Evolutionary conservation across 2,113 vertebrate genomes (phyloP).

Genomic region (Cyanoderma ruficeps): DNA sequence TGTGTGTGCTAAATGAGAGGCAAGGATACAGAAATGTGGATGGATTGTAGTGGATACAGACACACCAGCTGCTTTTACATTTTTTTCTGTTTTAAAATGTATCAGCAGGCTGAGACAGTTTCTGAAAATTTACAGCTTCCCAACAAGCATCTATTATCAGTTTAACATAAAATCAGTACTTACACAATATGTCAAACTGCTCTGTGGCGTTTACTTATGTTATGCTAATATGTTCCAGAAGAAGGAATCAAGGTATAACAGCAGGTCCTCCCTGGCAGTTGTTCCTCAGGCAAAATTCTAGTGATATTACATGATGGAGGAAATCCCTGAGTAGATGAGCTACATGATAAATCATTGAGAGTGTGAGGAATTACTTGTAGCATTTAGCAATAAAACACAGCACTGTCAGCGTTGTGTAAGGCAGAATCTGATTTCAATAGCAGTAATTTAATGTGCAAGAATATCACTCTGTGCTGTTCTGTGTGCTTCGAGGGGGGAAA

Average conservation of each 20-base stretch:
- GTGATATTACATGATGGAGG: neutral
- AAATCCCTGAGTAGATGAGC: conserved; percentile 25
- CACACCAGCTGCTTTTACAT: neutral
- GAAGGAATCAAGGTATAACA: conserved; percentile 20
- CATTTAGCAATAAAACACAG: conserved; percentile 10
- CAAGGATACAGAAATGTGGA: neutral
- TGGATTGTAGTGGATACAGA: neutral
- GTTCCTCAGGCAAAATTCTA: conserved; percentile 43
- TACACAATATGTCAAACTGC: neutral
- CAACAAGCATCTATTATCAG: neutral
- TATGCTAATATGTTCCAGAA: conserved; percentile 14
- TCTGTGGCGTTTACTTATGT: neutral
- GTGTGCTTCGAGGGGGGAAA: neutral
- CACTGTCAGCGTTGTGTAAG: neutral
- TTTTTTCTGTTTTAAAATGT: neutral
- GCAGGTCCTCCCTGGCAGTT: neutral
- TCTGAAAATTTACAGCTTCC: conserved; percentile 3
- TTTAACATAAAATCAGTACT: conserved; percentile 20
- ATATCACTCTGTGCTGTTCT: neutral
- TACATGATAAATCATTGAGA: neutral
- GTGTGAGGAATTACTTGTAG: conserved; percentile 15
- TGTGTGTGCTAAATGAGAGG: neutral
- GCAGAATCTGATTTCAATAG: conserved; percentile 7
- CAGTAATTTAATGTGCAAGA: neutral
- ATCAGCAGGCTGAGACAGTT: neutral